Percentiles rank a stretch among this genome's conserved stretches.
phyloP scores from a whole-genome alignment of 1,140 invertebrate genomes.

The Heliconius hewitsoni region DNA sequence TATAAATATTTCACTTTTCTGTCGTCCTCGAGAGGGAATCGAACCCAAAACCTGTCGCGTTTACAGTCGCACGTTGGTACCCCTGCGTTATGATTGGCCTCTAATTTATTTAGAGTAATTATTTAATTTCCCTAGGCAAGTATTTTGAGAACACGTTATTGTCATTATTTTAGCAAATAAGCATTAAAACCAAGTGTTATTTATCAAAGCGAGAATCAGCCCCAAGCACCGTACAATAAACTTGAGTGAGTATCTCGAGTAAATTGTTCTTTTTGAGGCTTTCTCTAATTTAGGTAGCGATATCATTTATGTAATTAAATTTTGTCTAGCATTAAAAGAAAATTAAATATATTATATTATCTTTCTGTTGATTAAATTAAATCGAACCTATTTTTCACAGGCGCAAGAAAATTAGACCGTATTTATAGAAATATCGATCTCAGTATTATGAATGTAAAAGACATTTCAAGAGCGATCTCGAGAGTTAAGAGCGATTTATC shows the following conservation, averaged over 20 bases:
- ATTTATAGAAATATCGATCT: no score
- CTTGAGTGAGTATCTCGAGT: constrained; percentile 8
- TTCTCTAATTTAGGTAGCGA: constrained; percentile 15
- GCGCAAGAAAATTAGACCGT: no score
- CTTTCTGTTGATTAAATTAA: no score
- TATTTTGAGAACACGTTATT: not conserved
- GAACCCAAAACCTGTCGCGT: no score
- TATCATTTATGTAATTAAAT: constrained; percentile 11
- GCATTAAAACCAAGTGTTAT: constrained; percentile 7
- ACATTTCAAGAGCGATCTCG: no score
- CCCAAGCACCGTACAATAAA: constrained; percentile 1
- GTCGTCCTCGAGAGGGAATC: no score
- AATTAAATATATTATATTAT: not conserved
- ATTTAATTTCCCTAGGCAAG: not conserved
- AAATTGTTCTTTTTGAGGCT: constrained; percentile 16
- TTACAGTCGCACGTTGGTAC: no score
- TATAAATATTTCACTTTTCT: no score
- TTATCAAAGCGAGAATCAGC: constrained; percentile 10
- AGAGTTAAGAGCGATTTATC: no score
- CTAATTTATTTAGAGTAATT: not conserved
- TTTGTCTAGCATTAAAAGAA: not conserved
- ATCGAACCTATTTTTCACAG: no score
- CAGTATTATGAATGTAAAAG: no score
- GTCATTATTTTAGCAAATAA: not conserved
- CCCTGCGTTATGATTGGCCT: no score